A percentile compares a stretch with the other conserved stretches of the same genome.
phyloP scores from a whole-genome alignment of 2,113 vertebrate genomes.

The Hiodon alosoides region DNA sequence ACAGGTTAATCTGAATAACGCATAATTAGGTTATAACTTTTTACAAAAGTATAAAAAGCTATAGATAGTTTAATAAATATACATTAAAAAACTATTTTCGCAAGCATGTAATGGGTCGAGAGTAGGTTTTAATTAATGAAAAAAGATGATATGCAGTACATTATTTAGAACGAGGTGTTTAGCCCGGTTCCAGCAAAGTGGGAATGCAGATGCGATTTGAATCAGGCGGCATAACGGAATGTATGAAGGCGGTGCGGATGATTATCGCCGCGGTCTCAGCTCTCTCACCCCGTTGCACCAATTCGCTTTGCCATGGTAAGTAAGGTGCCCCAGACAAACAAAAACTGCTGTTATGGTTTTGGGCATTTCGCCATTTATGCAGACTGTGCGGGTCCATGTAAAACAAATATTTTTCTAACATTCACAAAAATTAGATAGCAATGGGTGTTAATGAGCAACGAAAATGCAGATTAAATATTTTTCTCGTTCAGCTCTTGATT shows the following conservation, averaged over 20 bases:
- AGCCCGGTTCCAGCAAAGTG: no score
- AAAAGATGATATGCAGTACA: constrained; percentile 1
- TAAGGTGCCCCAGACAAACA: neutral
- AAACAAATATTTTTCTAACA: no score
- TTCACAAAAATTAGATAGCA: no score
- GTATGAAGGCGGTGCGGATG: neutral
- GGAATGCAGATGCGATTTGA: neutral
- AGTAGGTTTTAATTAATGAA: no score
- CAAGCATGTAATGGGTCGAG: no score
- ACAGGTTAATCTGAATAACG: no score
- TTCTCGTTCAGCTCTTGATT: constrained; percentile 1
- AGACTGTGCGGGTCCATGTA: neutral
- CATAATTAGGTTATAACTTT: no score
- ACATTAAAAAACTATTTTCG: no score
- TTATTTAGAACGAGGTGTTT: constrained; percentile 3
- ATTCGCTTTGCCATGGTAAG: constrained; percentile 3
- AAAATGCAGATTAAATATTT: neutral
- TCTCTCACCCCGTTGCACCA: constrained; percentile 8
- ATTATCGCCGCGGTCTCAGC: constrained; percentile 19
- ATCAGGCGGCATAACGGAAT: constrained; percentile 5
- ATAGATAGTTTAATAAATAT: no score
- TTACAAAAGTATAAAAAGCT: no score
- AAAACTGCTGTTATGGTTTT: constrained; percentile 7
- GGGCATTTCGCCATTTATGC: neutral
- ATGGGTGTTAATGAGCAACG: neutral